phyloP scores from a whole-genome alignment of 2,113 vertebrate genomes.

The Epinephelus cyanopodus region DNA sequence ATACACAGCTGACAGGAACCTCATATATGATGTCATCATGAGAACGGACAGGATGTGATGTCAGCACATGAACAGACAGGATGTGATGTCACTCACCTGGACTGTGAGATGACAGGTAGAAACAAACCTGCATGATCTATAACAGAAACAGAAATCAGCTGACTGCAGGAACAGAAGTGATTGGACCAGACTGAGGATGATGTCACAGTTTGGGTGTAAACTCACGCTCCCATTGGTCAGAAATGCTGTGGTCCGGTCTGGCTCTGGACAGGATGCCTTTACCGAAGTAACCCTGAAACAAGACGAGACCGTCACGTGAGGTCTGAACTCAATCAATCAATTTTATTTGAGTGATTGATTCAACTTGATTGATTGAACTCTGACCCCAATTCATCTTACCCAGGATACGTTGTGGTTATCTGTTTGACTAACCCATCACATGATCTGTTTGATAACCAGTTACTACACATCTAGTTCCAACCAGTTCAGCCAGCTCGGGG shows the following conservation, averaged over 20 bases:
- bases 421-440: too few species aligned
- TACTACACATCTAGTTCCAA: too few species aligned
- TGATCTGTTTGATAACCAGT: too few species aligned
- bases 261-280: slow-evolving; percentile 95
- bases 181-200: slow-evolving; percentile 17
- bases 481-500: too few species aligned
- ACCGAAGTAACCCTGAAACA: slow-evolving; percentile 92
- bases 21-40: slow-evolving; percentile 7
- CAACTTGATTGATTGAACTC: too few species aligned
- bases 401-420: too few species aligned
- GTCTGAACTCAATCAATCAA: too few species aligned
- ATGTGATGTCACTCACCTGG: slow-evolving; percentile 86
- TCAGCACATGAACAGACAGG: slow-evolving; percentile 1
- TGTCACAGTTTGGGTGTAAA: slow-evolving; percentile 10
- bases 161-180: neutral
- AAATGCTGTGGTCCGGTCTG: slow-evolving; percentile 88
- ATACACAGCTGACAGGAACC: neutral
- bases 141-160: slow-evolving; percentile 69
- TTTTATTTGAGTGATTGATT: too few species aligned
- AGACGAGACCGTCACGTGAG: neutral
- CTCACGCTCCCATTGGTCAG: slow-evolving; percentile 90
- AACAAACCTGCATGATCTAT: slow-evolving; percentile 82
- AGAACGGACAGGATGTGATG: slow-evolving; percentile 5
- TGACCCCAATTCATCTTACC: too few species aligned
- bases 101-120: slow-evolving; percentile 88